Evolutionary conservation across 2,888 invertebrate genomes (phyloP).

Genomic region (Oscheius sp.): DNA sequence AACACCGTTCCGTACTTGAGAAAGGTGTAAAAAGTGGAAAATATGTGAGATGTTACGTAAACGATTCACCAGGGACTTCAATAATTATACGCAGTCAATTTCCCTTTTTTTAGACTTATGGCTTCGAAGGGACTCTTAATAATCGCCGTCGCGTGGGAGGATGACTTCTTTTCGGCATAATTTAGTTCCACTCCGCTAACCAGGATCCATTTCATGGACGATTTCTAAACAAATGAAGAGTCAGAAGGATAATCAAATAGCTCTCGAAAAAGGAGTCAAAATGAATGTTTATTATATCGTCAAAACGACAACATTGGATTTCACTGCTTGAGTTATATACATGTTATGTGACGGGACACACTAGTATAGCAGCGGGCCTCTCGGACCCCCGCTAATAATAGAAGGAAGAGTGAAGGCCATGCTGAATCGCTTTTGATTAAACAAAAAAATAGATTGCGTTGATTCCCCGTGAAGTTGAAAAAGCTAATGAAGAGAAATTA

Average conservation of each 20-base stretch:
- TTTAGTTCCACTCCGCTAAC: not conserved
- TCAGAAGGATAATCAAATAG: not conserved
- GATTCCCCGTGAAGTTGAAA: constrained; percentile 20
- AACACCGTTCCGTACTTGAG: too few relatives aligned
- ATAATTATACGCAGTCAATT: too few relatives aligned
- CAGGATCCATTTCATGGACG: not conserved
- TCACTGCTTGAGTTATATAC: too few relatives aligned
- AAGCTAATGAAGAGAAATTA: constrained; percentile 14
- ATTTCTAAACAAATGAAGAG: not conserved
- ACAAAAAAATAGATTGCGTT: constrained; percentile 8
- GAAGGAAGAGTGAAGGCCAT: constrained; percentile 29
- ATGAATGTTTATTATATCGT: constrained; percentile 27
- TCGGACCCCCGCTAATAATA: constrained; percentile 24
- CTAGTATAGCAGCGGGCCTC: constrained; percentile 14
- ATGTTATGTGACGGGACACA: constrained; percentile 11
- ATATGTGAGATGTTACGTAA: too few relatives aligned
- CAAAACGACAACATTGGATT: constrained; percentile 5
- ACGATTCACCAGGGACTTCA: too few relatives aligned
- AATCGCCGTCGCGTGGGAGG: too few relatives aligned
- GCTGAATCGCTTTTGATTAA: constrained; percentile 28
- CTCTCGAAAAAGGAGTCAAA: not conserved
- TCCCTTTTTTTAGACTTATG: too few relatives aligned
- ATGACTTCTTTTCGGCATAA: too few relatives aligned
- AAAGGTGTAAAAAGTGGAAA: too few relatives aligned
- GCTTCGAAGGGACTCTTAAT: too few relatives aligned